Conservation (phyloP, 2,888 invertebrate species). For the Macaria notata region DNA sequence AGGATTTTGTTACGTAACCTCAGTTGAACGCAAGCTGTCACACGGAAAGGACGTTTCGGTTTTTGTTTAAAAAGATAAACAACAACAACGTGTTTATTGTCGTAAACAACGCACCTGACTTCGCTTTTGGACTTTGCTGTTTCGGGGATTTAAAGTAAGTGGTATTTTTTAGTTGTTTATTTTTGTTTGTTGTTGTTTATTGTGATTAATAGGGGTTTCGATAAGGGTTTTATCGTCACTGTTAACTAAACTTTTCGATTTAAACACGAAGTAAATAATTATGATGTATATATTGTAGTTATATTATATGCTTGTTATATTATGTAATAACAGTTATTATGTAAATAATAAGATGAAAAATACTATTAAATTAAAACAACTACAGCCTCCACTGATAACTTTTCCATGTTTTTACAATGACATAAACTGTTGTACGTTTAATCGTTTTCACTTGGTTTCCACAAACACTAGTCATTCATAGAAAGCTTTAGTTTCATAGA, state of each 20-base stretch:
- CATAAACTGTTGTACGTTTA: no score
- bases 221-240: neutral
- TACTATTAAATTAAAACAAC: no score
- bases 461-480: no score
- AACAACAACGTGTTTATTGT: conserved; percentile 76
- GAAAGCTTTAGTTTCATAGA: no score
- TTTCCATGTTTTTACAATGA: no score
- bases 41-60: conserved; percentile 53
- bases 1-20: conserved; percentile 75
- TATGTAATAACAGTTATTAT: no score
- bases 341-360: no score
- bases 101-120: conserved; percentile 66
- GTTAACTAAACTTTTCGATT: neutral
- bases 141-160: conserved; percentile 37
- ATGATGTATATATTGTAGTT: no score
- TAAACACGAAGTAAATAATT: no score
- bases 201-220: neutral
- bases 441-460: no score
- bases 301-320: no score
- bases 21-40: conserved; percentile 64
- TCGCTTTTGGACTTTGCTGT: conserved; percentile 44
- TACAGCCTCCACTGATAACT: no score
- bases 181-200: conserved; percentile 22
- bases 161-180: conserved; percentile 26
- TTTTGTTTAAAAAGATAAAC: conserved; percentile 61